These are phyloP conservation scores for Gymnodraco acuticeps DNA, from an alignment of 2,797 vertebrate genomes.

Conservation along the genomic window DNA sequence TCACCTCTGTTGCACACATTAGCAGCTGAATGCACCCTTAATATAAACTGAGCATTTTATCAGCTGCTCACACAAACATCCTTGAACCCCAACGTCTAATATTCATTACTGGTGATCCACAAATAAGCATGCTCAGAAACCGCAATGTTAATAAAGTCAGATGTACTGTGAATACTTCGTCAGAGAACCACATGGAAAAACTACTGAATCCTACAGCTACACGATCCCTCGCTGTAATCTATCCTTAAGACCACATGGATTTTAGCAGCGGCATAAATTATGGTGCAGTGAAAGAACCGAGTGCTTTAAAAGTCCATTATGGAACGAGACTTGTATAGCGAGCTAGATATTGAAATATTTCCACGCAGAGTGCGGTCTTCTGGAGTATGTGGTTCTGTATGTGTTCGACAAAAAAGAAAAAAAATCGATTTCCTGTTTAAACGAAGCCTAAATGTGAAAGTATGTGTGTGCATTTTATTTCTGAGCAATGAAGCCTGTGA, in stretches of 20 bases:
- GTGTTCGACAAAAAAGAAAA: slow-evolving; percentile 1
- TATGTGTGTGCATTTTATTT: not conserved
- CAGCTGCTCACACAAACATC: slow-evolving; percentile 45
- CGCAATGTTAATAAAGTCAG: slow-evolving; percentile 56
- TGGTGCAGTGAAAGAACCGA: slow-evolving; percentile 44
- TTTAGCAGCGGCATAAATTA: slow-evolving; percentile 65
- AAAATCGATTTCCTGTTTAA: slow-evolving; percentile 16
- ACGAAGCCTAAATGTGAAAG: slow-evolving; percentile 10
- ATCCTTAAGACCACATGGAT: slow-evolving; percentile 58
- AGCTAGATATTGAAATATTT: slow-evolving; percentile 45
- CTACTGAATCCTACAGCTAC: slow-evolving; percentile 48
- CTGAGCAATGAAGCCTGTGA: slow-evolving; percentile 13
- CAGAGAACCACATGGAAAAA: slow-evolving; percentile 58
- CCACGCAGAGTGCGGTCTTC: slow-evolving; percentile 34
- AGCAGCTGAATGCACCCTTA: not conserved
- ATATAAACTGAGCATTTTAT: slow-evolving; percentile 42
- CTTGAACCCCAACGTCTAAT: slow-evolving; percentile 27
- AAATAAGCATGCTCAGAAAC: slow-evolving; percentile 47
- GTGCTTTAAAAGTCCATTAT: slow-evolving; percentile 54
- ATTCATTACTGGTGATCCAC: slow-evolving; percentile 30
- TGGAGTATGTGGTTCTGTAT: slow-evolving; percentile 25
- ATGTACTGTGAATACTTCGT: slow-evolving; percentile 40
- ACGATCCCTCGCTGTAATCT: slow-evolving; percentile 58
- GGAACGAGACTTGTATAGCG: slow-evolving; percentile 21
- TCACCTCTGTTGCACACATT: slow-evolving; percentile 19